phyloP scores from a whole-genome alignment of 2,113 vertebrate genomes.

The Physeter macrocephalus region DNA sequence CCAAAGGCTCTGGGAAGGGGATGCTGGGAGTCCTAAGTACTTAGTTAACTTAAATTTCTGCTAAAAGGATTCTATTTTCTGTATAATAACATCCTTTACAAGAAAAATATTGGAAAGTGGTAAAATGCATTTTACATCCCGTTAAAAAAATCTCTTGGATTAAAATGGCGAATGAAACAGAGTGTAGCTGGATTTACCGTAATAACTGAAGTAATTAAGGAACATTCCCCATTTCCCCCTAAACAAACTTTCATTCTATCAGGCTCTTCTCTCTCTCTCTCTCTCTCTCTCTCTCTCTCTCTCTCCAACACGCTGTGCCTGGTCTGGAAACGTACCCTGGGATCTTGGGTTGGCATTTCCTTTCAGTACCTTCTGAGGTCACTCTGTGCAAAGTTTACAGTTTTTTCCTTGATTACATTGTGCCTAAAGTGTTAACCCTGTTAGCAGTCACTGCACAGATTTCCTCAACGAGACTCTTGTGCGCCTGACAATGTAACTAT shows the following conservation, averaged over 20 bases:
- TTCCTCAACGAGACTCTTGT: slow-evolving; percentile 61
- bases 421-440: slow-evolving; percentile 41
- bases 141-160: neutral
- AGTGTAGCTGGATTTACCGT: neutral
- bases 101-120: slow-evolving; percentile 28
- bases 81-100: slow-evolving; percentile 43
- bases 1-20: neutral
- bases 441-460: slow-evolving; percentile 16
- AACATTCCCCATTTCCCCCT: neutral
- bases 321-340: neutral
- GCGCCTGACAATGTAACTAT: slow-evolving; percentile 49
- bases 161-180: slow-evolving; percentile 34
- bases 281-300: accelerated
- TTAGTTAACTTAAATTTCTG: slow-evolving; percentile 28
- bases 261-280: no score
- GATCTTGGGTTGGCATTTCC: neutral
- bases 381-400: neutral
- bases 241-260: neutral
- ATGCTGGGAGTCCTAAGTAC: neutral
- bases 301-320: neutral
- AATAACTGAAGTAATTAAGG: neutral
- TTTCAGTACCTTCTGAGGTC: neutral
- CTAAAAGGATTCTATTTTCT: slow-evolving; percentile 42
- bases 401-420: slow-evolving; percentile 37
- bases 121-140: slow-evolving; percentile 25